Evolutionary conservation across 2,113 vertebrate species (phyloP).

Genomic region (Epinephelus moara): DNA sequence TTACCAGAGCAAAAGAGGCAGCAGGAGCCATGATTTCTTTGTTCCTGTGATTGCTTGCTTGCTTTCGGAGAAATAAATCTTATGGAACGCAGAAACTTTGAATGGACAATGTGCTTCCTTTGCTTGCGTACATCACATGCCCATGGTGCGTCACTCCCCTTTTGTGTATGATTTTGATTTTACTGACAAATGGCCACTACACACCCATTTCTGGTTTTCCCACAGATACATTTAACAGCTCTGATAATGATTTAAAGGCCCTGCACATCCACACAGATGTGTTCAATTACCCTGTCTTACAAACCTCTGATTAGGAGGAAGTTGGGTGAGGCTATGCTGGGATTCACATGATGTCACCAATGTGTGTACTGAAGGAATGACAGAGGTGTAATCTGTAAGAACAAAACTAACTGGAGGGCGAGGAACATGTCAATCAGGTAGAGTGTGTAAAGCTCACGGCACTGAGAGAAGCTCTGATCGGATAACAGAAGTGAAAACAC

Average conservation of each 20-base stretch:
- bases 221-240: not conserved
- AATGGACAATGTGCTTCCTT: too few relatives aligned
- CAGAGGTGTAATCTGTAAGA: not conserved
- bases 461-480: not conserved
- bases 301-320: not conserved
- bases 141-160: too few relatives aligned
- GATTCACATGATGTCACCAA: not conserved
- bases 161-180: too few relatives aligned
- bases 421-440: not conserved
- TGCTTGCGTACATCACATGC: too few relatives aligned
- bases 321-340: not conserved
- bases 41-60: too few relatives aligned
- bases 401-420: not conserved
- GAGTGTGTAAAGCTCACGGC: not conserved
- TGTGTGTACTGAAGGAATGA: not conserved
- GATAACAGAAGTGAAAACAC: not conserved
- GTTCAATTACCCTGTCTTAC: not conserved
- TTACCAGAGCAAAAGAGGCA: too few relatives aligned
- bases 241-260: not conserved
- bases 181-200: too few relatives aligned
- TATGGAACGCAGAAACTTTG: too few relatives aligned
- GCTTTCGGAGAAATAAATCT: too few relatives aligned
- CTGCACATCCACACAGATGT: not conserved
- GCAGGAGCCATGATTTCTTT: too few relatives aligned
- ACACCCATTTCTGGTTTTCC: too few relatives aligned